phyloP scores from a whole-genome alignment of 1,140 invertebrate species.

The Tetraneura akinire region DNA sequence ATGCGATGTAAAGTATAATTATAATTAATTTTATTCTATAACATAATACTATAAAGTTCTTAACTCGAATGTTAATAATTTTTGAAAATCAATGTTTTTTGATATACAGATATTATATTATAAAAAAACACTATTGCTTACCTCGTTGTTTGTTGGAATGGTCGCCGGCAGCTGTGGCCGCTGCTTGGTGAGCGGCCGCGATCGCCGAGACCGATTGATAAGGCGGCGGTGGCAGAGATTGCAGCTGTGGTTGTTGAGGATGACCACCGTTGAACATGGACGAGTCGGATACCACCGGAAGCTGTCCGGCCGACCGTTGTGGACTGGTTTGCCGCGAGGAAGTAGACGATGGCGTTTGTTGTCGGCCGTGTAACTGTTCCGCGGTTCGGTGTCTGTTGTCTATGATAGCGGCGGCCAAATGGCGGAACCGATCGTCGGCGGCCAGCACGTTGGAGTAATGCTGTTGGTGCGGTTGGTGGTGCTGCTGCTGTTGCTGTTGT shows the following conservation, averaged over 20 bases:
- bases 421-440: slow-evolving; percentile 31
- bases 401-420: slow-evolving; percentile 22
- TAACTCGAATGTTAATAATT: no score
- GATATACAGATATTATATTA: no score
- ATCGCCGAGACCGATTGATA: slow-evolving; percentile 17
- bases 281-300: neutral
- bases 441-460: slow-evolving; percentile 37
- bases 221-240: neutral
- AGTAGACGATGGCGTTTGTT: neutral
- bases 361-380: slow-evolving; percentile 17
- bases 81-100: no score
- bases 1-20: no score
- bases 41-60: no score
- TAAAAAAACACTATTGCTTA: neutral
- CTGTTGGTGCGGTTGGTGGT: slow-evolving; percentile 25
- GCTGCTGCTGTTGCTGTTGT: neutral
- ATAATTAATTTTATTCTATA: no score
- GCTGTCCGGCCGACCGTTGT: neutral
- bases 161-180: neutral
- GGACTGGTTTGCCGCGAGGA: neutral
- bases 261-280: slow-evolving; percentile 27
- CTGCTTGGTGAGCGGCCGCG: slow-evolving; percentile 9
- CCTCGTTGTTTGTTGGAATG: slow-evolving; percentile 33
- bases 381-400: slow-evolving; percentile 40
- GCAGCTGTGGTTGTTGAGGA: neutral